These are phyloP conservation scores for Isaurus tuberculatus DNA, from an alignment of 92 coral and sea anemone genomes.

Conservation along the genomic window DNA sequence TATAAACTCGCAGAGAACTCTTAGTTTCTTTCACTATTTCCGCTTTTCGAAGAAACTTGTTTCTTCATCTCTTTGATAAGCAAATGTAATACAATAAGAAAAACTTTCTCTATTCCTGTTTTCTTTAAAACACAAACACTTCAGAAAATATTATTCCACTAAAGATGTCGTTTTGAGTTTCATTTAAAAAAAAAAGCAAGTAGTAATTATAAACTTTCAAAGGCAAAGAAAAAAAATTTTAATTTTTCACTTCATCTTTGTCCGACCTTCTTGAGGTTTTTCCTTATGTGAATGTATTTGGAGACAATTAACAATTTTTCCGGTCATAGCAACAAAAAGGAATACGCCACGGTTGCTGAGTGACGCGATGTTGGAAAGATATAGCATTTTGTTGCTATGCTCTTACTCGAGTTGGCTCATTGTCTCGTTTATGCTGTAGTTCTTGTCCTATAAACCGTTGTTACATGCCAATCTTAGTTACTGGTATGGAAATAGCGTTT, in stretches of 20 bases:
- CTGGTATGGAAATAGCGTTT: too few relatives aligned
- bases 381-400: background rate
- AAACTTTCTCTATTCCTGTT: background rate
- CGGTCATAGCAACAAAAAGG: conserved; percentile 19
- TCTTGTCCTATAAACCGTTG: background rate
- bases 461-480: too few relatives aligned
- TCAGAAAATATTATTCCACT: background rate
- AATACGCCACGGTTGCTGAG: conserved; percentile 40
- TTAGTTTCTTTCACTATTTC: background rate
- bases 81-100: background rate
- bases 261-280: conserved; percentile 25
- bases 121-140: background rate
- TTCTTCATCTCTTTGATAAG: background rate
- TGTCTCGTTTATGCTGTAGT: background rate
- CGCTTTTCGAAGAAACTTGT: background rate
- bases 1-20: background rate
- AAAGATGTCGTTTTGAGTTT: background rate
- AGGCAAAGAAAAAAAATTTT: background rate
- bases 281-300: background rate
- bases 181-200: background rate
- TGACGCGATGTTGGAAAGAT: background rate
- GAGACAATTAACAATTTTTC: conserved; percentile 19
- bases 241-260: conserved; percentile 10
- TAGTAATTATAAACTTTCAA: background rate
- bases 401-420: background rate